A percentile compares a stretch with the other conserved stretches of the same genome.
phyloP scores from a whole-genome alignment of 2,888 invertebrate species.

The Acleris emargana region DNA sequence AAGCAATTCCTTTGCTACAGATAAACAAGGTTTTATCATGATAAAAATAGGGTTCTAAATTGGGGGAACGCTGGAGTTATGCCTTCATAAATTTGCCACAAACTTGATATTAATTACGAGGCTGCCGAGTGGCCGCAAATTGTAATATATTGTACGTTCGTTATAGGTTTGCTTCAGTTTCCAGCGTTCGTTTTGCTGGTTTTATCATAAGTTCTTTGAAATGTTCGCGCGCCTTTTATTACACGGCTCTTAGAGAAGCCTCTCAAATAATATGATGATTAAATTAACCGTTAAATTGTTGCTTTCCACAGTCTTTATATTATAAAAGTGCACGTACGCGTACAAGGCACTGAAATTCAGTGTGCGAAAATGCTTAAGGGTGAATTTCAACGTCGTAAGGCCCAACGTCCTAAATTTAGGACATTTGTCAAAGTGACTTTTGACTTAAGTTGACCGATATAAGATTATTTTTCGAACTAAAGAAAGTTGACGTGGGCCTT shows the following conservation, averaged over 20 bases:
- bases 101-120: conserved; percentile 79
- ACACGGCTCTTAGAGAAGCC: conserved; percentile 14
- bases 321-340: too few species aligned
- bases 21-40: conserved; percentile 34
- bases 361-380: too few species aligned
- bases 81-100: conserved; percentile 65
- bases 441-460: too few species aligned
- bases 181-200: conserved; percentile 27
- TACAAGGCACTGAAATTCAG: too few species aligned
- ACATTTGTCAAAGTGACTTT: too few species aligned
- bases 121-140: conserved; percentile 65
- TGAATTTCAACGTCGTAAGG: too few species aligned
- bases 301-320: too few species aligned
- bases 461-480: too few species aligned
- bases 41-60: conserved; percentile 50
- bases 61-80: conserved; percentile 36
- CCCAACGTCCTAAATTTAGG: too few species aligned
- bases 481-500: too few species aligned
- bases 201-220: conserved; percentile 32
- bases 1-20: conserved; percentile 39
- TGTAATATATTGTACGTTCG: conserved; percentile 61
- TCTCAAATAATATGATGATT: conserved; percentile 22
- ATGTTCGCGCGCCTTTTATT: conserved; percentile 16
- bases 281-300: too few species aligned
- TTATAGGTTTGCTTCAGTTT: conserved; percentile 43